phyloP scores from a whole-genome alignment of 2,888 invertebrate species.

The Odontocolon sp. region DNA sequence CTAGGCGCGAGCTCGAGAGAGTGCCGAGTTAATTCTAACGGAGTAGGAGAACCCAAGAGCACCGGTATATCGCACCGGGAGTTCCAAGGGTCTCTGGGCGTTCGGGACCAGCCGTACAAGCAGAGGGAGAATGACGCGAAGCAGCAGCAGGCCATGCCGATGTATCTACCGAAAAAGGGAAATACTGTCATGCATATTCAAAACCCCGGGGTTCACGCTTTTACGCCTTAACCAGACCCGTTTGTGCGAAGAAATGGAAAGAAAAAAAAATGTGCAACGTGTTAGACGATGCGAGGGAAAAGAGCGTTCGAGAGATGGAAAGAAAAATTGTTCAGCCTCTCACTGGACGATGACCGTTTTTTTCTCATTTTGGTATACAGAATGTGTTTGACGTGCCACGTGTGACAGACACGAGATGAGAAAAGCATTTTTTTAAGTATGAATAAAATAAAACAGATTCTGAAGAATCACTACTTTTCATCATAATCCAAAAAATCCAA shows the following conservation, averaged over 20 bases:
- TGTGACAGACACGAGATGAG: too few relatives aligned
- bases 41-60: conserved; percentile 23
- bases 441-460: too few relatives aligned
- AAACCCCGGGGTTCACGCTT: conserved; percentile 48
- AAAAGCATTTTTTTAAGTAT: too few relatives aligned
- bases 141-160: too few relatives aligned
- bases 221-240: conserved; percentile 37
- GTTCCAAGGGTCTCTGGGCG: too few relatives aligned
- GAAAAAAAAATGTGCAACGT: not conserved
- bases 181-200: conserved; percentile 51
- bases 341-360: not conserved
- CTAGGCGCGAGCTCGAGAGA: conserved; percentile 10
- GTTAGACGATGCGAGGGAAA: not conserved
- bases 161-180: conserved; percentile 26
- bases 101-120: conserved; percentile 23
- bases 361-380: not conserved
- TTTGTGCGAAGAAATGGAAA: not conserved
- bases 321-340: conserved; percentile 4
- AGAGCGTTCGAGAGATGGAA: not conserved
- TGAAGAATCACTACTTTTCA: too few relatives aligned
- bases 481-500: too few relatives aligned
- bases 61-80: too few relatives aligned
- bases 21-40: conserved; percentile 44
- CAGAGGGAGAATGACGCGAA: conserved; percentile 12
- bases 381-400: not conserved